A percentile compares a stretch with the other conserved stretches of the same genome.
These are phyloP conservation scores for Samia ricini DNA, from an alignment of 1,140 invertebrate species.

Conservation along the genomic window DNA sequence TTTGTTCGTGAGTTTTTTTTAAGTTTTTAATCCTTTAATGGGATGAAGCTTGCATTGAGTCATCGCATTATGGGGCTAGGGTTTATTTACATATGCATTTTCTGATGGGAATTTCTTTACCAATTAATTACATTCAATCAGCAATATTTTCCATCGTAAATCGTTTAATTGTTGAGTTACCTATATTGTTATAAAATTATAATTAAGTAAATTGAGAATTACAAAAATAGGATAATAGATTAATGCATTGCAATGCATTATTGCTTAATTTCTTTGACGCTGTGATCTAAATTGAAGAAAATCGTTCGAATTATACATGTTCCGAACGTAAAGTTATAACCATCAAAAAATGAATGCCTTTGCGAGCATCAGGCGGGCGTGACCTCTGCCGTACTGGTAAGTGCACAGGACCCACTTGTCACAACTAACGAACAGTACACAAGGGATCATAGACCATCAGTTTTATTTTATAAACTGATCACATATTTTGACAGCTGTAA, in stretches of 20 bases:
- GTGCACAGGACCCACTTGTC: not conserved
- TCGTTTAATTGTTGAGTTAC: not conserved
- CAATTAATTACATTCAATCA: not conserved
- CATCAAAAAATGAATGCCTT: slow-evolving; percentile 1
- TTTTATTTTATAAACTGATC: too few species aligned
- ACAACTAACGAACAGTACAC: not conserved
- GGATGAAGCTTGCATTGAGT: slow-evolving; percentile 77
- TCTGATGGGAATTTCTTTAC: slow-evolving; percentile 24
- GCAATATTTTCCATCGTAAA: not conserved
- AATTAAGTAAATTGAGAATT: not conserved
- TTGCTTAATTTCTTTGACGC: not conserved
- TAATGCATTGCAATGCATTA: not conserved
- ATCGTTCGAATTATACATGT: not conserved
- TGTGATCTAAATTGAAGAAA: not conserved
- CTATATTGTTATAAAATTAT: not conserved
- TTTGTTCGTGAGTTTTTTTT: slow-evolving; percentile 18
- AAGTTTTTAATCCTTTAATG: slow-evolving; percentile 41
- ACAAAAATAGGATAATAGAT: too few species aligned
- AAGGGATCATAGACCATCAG: not conserved
- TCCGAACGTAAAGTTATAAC: not conserved
- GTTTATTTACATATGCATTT: slow-evolving; percentile 39
- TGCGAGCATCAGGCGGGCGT: not conserved
- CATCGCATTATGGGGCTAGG: slow-evolving; percentile 74
- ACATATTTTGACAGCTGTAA: too few species aligned
- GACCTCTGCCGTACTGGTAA: not conserved